Percentiles rank a stretch among this genome's conserved stretches.
Conservation (phyloP, 2,113 vertebrate species). For the Gambusia affinis region DNA sequence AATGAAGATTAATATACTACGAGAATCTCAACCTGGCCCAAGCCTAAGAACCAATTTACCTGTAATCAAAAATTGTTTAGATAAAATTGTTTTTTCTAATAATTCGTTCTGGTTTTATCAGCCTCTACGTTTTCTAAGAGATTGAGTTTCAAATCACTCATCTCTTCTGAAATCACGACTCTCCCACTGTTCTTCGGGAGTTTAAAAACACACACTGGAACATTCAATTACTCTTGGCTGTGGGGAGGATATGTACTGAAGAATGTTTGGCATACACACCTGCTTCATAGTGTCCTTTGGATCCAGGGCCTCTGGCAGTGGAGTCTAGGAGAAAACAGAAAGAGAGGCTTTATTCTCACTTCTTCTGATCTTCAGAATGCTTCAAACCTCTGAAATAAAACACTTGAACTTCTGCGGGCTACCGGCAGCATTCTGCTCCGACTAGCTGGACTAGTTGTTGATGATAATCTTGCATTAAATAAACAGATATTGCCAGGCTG, state of each 20-base stretch:
- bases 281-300: conserved; percentile 83
- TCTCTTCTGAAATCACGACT: background rate
- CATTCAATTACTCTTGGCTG: conserved; percentile 5
- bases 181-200: conserved; percentile 3
- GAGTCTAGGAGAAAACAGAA: conserved; percentile 71
- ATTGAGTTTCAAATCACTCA: background rate
- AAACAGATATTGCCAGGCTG: conserved; percentile 24
- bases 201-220: conserved; percentile 3
- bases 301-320: conserved; percentile 76
- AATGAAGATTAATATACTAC: background rate
- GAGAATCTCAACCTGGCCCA: background rate
- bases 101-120: background rate
- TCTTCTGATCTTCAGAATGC: conserved; percentile 2
- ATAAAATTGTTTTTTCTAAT: background rate
- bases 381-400: conserved; percentile 36
- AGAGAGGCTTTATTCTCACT: conserved; percentile 30
- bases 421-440: conserved; percentile 25
- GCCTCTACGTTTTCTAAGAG: background rate
- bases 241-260: background rate
- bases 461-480: conserved; percentile 33
- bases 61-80: background rate
- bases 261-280: conserved; percentile 59
- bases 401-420: conserved; percentile 10
- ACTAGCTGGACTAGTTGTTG: conserved; percentile 23
- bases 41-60: background rate